phyloP scores from a whole-genome alignment of 2,797 vertebrate species.

The Sebastes nivosus region DNA sequence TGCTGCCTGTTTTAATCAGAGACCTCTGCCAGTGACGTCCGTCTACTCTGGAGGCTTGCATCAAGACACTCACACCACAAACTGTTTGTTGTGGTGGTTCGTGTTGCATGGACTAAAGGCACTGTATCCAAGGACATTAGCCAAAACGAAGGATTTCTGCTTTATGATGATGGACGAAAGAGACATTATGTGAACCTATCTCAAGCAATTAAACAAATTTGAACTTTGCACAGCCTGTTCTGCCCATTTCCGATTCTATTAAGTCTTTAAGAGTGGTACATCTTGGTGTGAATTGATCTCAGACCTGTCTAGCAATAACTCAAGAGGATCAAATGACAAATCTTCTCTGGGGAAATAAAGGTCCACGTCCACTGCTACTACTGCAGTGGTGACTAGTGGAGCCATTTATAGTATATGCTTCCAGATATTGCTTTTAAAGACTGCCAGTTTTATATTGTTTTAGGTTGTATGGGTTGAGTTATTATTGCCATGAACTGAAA shows the following conservation, averaged over 20 bases:
- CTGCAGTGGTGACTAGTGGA: constrained; percentile 1
- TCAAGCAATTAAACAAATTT: neutral
- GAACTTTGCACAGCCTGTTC: neutral
- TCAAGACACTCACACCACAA: constrained; percentile 12
- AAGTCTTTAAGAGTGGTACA: neutral
- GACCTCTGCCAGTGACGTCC: neutral
- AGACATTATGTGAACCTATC: neutral
- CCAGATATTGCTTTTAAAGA: constrained; percentile 6
- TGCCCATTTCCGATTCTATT: neutral
- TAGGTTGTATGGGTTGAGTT: neutral
- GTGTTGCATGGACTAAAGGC: neutral
- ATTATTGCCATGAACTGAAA: constrained; percentile 22
- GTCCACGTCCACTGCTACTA: neutral
- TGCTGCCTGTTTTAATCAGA: constrained; percentile 14
- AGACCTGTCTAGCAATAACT: constrained; percentile 6
- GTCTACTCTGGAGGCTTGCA: constrained; percentile 28
- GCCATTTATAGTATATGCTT: constrained; percentile 16
- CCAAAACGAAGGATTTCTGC: constrained; percentile 14
- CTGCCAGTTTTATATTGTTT: neutral
- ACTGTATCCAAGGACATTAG: neutral
- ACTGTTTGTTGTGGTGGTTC: neutral
- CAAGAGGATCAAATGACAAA: constrained; percentile 3
- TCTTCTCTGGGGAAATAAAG: constrained; percentile 15
- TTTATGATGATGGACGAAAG: constrained; percentile 1
- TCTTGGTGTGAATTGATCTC: constrained; percentile 16